Evolutionary conservation across 2,797 vertebrate species (phyloP).

Genomic region (Rhabdophis nuchalis): DNA sequence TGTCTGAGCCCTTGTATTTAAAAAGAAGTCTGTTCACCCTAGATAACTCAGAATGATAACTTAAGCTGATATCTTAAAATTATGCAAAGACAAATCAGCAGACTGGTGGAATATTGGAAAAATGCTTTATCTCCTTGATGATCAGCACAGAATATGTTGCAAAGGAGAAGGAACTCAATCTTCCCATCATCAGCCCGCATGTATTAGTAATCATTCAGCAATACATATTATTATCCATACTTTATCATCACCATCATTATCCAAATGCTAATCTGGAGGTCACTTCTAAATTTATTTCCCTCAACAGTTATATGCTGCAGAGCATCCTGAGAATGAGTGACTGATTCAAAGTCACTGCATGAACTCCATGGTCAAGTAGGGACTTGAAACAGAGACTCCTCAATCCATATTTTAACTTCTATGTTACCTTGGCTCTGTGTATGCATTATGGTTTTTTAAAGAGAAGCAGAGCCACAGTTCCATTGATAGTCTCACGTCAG

Average conservation of each 20-base stretch:
- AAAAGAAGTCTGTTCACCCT: neutral
- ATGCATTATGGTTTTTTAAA: neutral
- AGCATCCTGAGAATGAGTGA: neutral
- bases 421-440: neutral
- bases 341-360: neutral
- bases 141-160: neutral
- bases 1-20: neutral
- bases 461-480: neutral
- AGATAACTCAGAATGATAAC: neutral
- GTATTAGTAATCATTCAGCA: neutral
- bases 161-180: neutral
- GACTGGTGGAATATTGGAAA: neutral
- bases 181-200: neutral
- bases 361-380: neutral
- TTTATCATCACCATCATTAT: neutral
- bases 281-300: neutral
- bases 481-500: neutral
- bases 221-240: neutral
- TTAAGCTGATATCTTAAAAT: neutral
- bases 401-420: neutral
- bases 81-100: neutral
- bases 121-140: neutral
- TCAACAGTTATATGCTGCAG: neutral
- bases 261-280: neutral
- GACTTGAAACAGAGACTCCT: neutral